Evolutionary conservation across 2,888 invertebrate species (phyloP).

Genomic region (Tetragonisca angustula): DNA sequence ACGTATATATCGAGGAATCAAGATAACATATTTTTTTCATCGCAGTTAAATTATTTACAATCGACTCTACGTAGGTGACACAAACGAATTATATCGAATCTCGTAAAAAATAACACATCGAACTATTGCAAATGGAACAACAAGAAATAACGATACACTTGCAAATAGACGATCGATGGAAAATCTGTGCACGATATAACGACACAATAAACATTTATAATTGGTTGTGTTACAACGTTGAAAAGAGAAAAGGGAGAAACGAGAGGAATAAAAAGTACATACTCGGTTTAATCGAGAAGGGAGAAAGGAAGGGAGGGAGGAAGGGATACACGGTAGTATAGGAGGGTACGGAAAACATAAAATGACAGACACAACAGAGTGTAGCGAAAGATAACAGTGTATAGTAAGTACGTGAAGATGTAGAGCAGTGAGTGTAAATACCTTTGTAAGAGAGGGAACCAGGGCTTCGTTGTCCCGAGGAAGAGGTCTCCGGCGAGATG

Average conservation of each 20-base stretch:
- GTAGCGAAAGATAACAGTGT: slow-evolving; percentile 45
- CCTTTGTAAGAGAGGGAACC: slow-evolving; percentile 91
- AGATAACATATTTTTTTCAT: slow-evolving; percentile 1
- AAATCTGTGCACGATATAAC: slow-evolving; percentile 2
- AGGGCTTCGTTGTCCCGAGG: slow-evolving; percentile 90
- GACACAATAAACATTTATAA: slow-evolving; percentile 35
- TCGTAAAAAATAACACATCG: slow-evolving; percentile 5
- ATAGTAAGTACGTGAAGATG: slow-evolving; percentile 32
- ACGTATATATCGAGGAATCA: background rate
- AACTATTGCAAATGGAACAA: background rate
- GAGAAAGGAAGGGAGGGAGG: no score
- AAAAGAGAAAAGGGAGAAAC: background rate
- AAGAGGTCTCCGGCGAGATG: slow-evolving; percentile 88
- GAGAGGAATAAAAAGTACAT: background rate
- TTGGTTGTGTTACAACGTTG: background rate
- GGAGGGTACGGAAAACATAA: slow-evolving; percentile 31
- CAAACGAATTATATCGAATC: background rate
- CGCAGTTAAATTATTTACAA: slow-evolving; percentile 20
- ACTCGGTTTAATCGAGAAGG: background rate
- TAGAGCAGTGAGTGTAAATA: slow-evolving; percentile 75
- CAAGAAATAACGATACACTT: slow-evolving; percentile 10
- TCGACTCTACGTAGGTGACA: background rate
- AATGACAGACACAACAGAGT: slow-evolving; percentile 62
- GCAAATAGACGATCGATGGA: slow-evolving; percentile 27
- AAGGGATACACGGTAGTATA: background rate